These are phyloP conservation scores for Calliphora vomitoria DNA, from an alignment of 2,888 invertebrate genomes.

Conservation along the genomic window DNA sequence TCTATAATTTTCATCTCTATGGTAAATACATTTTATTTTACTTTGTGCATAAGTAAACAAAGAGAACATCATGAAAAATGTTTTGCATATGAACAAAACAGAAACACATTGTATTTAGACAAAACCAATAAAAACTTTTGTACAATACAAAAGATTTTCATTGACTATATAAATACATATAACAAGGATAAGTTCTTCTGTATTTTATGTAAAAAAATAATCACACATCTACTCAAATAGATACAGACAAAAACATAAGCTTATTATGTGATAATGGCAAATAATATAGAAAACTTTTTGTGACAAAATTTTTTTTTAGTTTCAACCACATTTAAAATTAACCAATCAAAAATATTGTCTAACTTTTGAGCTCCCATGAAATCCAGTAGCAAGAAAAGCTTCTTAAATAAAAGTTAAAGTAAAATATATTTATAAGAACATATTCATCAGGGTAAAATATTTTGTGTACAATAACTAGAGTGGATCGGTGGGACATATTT, in stretches of 20 bases:
- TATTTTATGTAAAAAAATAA: not conserved
- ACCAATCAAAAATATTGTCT: not conserved
- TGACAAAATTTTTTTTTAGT: not conserved
- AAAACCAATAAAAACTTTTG: slow-evolving; percentile 2
- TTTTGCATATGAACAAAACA: not conserved
- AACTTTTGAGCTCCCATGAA: too few species aligned
- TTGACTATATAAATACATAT: not conserved
- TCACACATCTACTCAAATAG: not conserved
- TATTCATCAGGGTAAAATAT: too few species aligned
- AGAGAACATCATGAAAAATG: slow-evolving; percentile 11
- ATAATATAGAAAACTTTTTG: not conserved
- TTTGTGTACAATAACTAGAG: too few species aligned
- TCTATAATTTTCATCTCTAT: not conserved
- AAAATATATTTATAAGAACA: too few species aligned
- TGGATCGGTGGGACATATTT: too few species aligned
- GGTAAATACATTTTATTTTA: not conserved
- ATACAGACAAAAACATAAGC: slow-evolving; percentile 19
- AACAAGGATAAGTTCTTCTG: slow-evolving; percentile 5
- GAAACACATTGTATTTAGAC: slow-evolving; percentile 2
- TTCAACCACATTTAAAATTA: not conserved
- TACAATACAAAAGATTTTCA: slow-evolving; percentile 7
- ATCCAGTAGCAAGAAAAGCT: not conserved
- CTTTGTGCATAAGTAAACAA: slow-evolving; percentile 30
- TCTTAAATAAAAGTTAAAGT: too few species aligned
- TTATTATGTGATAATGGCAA: slow-evolving; percentile 39